Conservation (phyloP, 2,113 vertebrate genomes). For the Ornithorhynchus anatinus region DNA sequence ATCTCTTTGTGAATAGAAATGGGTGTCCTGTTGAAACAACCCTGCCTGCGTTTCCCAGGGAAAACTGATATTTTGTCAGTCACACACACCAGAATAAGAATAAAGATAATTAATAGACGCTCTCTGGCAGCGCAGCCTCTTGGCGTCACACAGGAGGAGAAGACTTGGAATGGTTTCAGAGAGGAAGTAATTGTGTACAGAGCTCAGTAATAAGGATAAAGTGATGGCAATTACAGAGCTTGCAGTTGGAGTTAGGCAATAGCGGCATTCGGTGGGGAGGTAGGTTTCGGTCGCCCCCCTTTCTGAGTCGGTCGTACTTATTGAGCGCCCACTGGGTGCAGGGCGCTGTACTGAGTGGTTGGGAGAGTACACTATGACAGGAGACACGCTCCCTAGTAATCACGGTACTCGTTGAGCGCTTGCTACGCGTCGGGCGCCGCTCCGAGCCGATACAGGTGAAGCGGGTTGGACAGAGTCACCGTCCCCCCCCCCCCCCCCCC, state of each 20-base stretch:
- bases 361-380: too few relatives aligned
- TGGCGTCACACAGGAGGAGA: neutral
- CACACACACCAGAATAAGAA: neutral
- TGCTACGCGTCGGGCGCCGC: too few relatives aligned
- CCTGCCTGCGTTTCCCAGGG: constrained; percentile 13
- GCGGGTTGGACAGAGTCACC: too few relatives aligned
- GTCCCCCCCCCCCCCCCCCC: too few relatives aligned
- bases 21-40: constrained; percentile 38
- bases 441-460: too few relatives aligned
- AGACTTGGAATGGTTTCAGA: constrained; percentile 9
- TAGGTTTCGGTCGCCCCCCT: neutral
- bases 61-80: constrained; percentile 32
- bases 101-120: neutral
- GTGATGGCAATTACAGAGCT: neutral
- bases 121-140: neutral
- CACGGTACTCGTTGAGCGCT: too few relatives aligned
- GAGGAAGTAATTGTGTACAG: constrained; percentile 2
- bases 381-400: too few relatives aligned
- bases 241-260: neutral
- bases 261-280: neutral
- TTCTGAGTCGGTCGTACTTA: too few relatives aligned
- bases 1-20: constrained; percentile 58
- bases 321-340: too few relatives aligned
- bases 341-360: too few relatives aligned
- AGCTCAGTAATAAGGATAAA: neutral